Conservation (phyloP, 2,888 invertebrate genomes). For the Chymomyza procnemis region DNA sequence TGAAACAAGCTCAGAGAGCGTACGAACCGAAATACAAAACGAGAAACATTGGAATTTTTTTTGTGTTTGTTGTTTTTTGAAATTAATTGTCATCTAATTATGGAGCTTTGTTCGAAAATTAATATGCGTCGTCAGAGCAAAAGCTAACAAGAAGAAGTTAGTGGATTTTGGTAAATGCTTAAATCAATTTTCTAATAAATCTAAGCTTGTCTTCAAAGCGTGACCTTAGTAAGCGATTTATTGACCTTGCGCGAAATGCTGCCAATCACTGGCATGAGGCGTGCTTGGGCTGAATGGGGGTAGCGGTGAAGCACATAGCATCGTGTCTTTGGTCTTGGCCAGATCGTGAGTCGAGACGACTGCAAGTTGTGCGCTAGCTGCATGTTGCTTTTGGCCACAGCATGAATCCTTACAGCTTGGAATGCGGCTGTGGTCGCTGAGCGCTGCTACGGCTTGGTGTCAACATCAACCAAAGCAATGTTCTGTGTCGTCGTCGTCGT, state of each 20-base stretch:
- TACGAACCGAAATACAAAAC: neutral
- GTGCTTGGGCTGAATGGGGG: neutral
- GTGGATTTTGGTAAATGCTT: neutral
- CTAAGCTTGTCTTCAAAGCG: neutral
- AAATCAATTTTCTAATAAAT: neutral
- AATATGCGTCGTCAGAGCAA: neutral
- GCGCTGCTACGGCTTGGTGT: slow-evolving; percentile 32
- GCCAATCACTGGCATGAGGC: slow-evolving; percentile 12
- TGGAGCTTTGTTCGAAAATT: slow-evolving; percentile 29
- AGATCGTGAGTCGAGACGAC: neutral
- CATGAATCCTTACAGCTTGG: slow-evolving; percentile 67
- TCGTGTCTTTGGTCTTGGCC: neutral
- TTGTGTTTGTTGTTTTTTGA: neutral
- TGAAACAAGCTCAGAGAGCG: slow-evolving; percentile 21
- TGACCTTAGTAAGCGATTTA: slow-evolving; percentile 20
- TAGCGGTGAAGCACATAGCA: too few species aligned
- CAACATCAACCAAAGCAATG: slow-evolving; percentile 16
- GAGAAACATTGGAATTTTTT: neutral
- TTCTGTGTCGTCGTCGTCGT: neutral
- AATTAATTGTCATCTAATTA: slow-evolving; percentile 43
- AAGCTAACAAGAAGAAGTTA: slow-evolving; percentile 22
- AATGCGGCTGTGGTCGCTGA: slow-evolving; percentile 34
- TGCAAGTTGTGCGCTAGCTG: slow-evolving; percentile 1
- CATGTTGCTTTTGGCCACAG: slow-evolving; percentile 2
- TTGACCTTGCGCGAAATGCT: slow-evolving; percentile 35